phyloP scores from a whole-genome alignment of 2,797 vertebrate species.

The Parambassis ranga region DNA sequence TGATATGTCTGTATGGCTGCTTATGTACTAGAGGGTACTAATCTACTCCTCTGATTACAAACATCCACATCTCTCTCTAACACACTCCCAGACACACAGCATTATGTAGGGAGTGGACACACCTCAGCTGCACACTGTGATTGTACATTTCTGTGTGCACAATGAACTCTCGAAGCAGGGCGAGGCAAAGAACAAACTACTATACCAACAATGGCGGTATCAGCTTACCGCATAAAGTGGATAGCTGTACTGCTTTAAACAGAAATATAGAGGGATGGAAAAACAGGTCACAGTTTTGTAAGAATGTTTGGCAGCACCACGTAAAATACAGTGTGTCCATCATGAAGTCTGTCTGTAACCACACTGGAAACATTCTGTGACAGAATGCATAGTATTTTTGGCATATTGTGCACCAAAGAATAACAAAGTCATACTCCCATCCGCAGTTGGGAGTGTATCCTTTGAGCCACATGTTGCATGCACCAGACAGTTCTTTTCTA shows the following conservation, averaged over 20 bases:
- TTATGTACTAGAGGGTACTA: slow-evolving; percentile 75
- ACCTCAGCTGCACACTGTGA: slow-evolving; percentile 63
- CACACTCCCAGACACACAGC: slow-evolving; percentile 54
- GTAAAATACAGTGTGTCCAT: slow-evolving; percentile 29
- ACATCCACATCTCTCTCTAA: slow-evolving; percentile 63
- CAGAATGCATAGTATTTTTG: slow-evolving; percentile 18
- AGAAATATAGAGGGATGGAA: slow-evolving; percentile 15
- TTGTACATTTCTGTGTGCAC: slow-evolving; percentile 68
- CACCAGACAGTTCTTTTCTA: slow-evolving; percentile 2
- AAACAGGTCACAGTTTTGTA: slow-evolving; percentile 26
- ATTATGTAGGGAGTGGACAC: slow-evolving; percentile 63
- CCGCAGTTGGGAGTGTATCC: neutral
- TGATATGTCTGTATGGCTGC: slow-evolving; percentile 74
- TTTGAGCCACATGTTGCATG: neutral
- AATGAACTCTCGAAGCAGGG: slow-evolving; percentile 61
- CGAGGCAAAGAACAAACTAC: slow-evolving; percentile 53
- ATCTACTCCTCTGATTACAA: slow-evolving; percentile 81
- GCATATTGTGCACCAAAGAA: slow-evolving; percentile 9
- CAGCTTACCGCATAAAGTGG: slow-evolving; percentile 40
- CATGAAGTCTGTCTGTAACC: slow-evolving; percentile 16
- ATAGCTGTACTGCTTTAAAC: slow-evolving; percentile 5
- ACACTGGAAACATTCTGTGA: neutral
- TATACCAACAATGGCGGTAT: slow-evolving; percentile 51
- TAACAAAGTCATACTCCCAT: slow-evolving; percentile 11
- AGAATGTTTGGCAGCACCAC: slow-evolving; percentile 38